These are phyloP conservation scores for Dione vanillae DNA, from an alignment of 2,888 invertebrate genomes.

Conservation along the genomic window DNA sequence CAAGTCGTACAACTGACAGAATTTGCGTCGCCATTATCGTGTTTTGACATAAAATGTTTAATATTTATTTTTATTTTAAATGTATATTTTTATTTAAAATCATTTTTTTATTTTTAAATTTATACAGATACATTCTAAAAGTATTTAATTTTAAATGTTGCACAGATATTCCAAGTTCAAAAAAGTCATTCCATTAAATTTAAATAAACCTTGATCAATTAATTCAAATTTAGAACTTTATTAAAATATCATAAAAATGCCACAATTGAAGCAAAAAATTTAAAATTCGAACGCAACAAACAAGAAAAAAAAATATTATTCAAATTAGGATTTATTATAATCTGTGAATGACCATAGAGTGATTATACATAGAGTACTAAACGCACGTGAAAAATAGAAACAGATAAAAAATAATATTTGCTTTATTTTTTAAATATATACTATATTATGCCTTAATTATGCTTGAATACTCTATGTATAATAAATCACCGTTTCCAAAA, in stretches of 20 bases:
- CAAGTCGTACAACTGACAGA: constrained; percentile 38
- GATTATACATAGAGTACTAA: too few species aligned
- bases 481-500: neutral
- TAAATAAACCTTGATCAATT: neutral
- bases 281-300: too few species aligned
- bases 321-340: neutral
- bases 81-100: neutral
- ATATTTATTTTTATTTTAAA: neutral
- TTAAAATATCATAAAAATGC: neutral
- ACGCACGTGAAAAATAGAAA: too few species aligned
- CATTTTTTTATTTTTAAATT: too few species aligned
- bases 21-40: constrained; percentile 26
- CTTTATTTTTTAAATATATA: too few species aligned
- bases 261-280: neutral
- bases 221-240: neutral
- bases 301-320: too few species aligned
- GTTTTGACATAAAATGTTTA: constrained; percentile 12
- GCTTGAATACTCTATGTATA: too few species aligned
- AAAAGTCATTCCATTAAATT: neutral
- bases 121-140: too few species aligned
- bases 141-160: too few species aligned
- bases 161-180: neutral
- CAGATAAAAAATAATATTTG: too few species aligned
- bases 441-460: too few species aligned
- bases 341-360: neutral